Conservation (phyloP, 2,888 invertebrate species). For the Isotomurus palustris region DNA sequence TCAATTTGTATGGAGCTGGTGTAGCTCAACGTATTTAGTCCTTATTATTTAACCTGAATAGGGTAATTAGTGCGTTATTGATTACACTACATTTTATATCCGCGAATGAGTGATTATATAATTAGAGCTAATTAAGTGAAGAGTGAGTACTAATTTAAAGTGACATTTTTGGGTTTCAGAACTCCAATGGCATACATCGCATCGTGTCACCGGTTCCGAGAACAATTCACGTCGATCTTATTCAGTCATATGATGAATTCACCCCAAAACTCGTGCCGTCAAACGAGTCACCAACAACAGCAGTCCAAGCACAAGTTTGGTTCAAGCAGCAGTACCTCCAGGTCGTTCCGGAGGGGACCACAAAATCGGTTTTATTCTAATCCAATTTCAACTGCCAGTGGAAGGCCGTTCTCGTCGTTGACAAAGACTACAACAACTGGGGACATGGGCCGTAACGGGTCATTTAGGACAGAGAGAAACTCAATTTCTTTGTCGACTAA, state of each 20-base stretch:
- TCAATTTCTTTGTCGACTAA: slow-evolving; percentile 27
- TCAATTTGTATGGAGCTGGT: too few species aligned
- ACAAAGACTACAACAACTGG: slow-evolving; percentile 3
- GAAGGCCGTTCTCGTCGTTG: background rate
- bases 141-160: too few species aligned
- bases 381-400: background rate
- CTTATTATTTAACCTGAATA: too few species aligned
- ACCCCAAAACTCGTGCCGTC: slow-evolving; percentile 11
- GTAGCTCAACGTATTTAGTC: too few species aligned
- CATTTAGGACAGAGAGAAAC: background rate
- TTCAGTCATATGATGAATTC: slow-evolving; percentile 14
- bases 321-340: background rate
- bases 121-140: too few species aligned
- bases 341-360: background rate
- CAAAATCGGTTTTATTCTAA: slow-evolving; percentile 12
- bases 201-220: slow-evolving; percentile 44
- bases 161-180: slow-evolving; percentile 26
- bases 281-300: slow-evolving; percentile 16
- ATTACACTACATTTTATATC: too few species aligned
- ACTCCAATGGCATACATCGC: slow-evolving; percentile 44
- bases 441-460: background rate
- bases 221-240: slow-evolving; percentile 40
- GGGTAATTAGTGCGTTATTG: too few species aligned
- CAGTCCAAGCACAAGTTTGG: slow-evolving; percentile 3
- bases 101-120: too few species aligned